Base-by-base conservation (phyloP, 2,113 vertebrate genomes). In the Sterna hirundo region DNA sequence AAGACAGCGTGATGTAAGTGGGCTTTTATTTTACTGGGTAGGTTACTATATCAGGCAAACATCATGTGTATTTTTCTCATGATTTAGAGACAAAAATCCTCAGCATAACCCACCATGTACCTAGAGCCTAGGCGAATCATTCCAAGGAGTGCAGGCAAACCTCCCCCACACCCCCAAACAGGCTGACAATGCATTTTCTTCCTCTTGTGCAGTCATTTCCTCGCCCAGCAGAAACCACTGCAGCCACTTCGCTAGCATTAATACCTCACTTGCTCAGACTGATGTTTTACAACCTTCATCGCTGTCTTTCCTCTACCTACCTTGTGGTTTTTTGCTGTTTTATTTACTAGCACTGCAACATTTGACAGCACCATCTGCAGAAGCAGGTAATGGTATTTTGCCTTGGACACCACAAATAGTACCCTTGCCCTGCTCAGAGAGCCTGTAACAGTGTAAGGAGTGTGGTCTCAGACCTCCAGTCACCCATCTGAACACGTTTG, bases 151-250 rank as follows among this genome's bases (percentile, higher is more conserved):
- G 29, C 83, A 91, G 60, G n/a, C 76, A 91, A 92, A 79, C 54
- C 66, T 80, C 36, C n/a, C 22, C 47, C 25, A 34, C 7, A 3
- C 17, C 40, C 62, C 23, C 36, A 32, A 95, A 91, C 27, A 79
- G 54, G 95, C 78, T 90, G 91, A 94, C 81, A 69, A 38, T 25
- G 84, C 68, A 36, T 81, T 86, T 93, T 95, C 58, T 88, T 70
- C 38, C 68, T 88, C 84, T 19, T 40, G 54, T 60, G 78, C 78
- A 86, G 58, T 70, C 55, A 49, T 58, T 91, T 86, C 81, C 51
- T 55, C 29, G 13, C 58, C 29, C 75, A 69, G 47, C 46, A 93
- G 62, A 88, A 91, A 77, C 71, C 75, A 79, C 47, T 60, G 49
- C 80, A 94, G 76, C 52, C 74, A 74, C 86, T 74, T n/a, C 38